Base-by-base conservation (phyloP, 2,797 vertebrate genomes). In the Enteromius unitaeniatus region DNA sequence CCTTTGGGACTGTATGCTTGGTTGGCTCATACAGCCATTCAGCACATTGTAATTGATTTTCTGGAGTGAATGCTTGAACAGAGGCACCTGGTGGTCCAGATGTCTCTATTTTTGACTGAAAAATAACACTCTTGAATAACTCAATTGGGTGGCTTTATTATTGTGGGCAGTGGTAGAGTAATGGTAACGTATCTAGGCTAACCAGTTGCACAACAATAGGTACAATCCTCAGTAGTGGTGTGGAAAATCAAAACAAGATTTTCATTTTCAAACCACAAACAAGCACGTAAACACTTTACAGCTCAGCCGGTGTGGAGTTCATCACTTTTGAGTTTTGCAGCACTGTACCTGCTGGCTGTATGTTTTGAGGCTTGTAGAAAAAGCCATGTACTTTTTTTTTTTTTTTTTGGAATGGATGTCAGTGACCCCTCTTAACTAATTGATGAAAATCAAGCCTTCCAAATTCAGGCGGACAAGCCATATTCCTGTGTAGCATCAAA, bases 371-470 rank as follows among this genome's bases (percentile, higher is more conserved):
- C 81, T 88, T 87, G 74, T 86, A 89, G 78, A 79, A 64, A 51
- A 58, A 64, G 76, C 79, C 80, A 81, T 84, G 53, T 86, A 85
- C 75, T 65, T 64, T 28, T 80, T 85, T 87, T 72, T 88, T 75
- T 84, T 83, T 87, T 82, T 84, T 34, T 84, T 75, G 74, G 82
- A 87, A 81, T 85, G 84, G 85, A 88, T 89, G 91, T 89, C 89
- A 89, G 85, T 91, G 90, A 92, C 92, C 91, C 90, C 89, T 91
- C 90, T 93, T 91, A 90, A 82, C 86, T 92, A 91, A 93, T 91
- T 91, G 91, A 83, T 79, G 85, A 81, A 89, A 87, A 88, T 78
- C 84, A 86, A 89, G 72, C 79, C 81, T 86, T 85, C 68, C 51
- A 83, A 87, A 88, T 90, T 81, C 65, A 47, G 55, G 73, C 21